Conservation (phyloP, 2,113 vertebrate genomes). For the Sceloporus tristichus region DNA sequence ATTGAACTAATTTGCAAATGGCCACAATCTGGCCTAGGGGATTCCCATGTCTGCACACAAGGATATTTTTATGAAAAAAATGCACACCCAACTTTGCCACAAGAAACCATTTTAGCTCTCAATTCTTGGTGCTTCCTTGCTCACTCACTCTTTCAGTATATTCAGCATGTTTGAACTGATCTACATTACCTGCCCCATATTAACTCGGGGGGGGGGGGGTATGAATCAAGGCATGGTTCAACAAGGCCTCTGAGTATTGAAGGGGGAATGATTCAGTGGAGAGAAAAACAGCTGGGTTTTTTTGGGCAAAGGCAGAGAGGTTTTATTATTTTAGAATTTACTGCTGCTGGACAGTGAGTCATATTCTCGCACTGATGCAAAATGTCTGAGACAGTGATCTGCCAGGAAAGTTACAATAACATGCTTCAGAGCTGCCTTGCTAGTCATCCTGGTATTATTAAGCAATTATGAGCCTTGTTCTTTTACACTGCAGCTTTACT, state of each 20-base stretch:
- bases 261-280: not conserved
- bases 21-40: conserved; percentile 58
- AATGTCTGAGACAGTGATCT: not conserved
- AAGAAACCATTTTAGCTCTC: conserved; percentile 23
- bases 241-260: not conserved
- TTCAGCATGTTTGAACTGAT: not conserved
- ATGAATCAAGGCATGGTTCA: not conserved
- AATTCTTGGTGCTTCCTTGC: conserved; percentile 24
- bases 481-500: not conserved
- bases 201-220: not conserved
- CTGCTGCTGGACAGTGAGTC: not conserved
- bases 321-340: conserved; percentile 9
- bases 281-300: not conserved
- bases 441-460: not conserved
- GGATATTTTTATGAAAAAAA: conserved; percentile 50
- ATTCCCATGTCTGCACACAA: conserved; percentile 68
- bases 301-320: not conserved
- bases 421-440: conserved; percentile 15
- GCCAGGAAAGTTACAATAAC: not conserved
- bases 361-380: not conserved
- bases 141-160: conserved; percentile 25
- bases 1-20: conserved; percentile 70
- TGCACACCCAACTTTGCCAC: not conserved
- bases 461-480: not conserved
- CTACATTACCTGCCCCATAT: not conserved